Conservation (phyloP, 2,113 vertebrate species). For the Misgurnus anguillicaudatus region DNA sequence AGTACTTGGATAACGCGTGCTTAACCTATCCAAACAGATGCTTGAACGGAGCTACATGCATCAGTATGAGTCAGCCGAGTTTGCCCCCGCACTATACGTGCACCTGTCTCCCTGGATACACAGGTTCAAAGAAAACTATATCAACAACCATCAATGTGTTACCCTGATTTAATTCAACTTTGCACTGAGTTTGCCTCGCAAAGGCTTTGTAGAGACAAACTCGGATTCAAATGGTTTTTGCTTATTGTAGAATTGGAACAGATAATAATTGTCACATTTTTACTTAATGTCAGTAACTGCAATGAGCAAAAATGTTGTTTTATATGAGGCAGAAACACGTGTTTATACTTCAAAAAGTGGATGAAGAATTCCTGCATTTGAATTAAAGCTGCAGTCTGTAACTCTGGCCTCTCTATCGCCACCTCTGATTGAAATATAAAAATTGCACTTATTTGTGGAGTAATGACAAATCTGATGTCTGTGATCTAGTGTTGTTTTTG, state of each 20-base stretch:
- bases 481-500: no score
- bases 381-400: no score
- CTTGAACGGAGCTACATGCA: slow-evolving; percentile 71
- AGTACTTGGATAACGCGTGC: slow-evolving; percentile 73
- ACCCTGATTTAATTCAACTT: slow-evolving; percentile 10
- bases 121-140: slow-evolving; percentile 68
- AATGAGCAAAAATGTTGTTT: no score
- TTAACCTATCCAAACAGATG: slow-evolving; percentile 70
- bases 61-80: slow-evolving; percentile 67
- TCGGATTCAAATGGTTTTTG: background rate
- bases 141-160: slow-evolving; percentile 29
- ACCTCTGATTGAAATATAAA: no score
- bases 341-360: no score
- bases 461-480: no score
- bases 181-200: slow-evolving; percentile 8
- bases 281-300: no score
- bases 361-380: no score
- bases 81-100: slow-evolving; percentile 68
- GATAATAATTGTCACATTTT: background rate
- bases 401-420: no score
- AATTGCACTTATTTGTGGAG: no score
- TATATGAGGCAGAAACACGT: no score
- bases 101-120: slow-evolving; percentile 69
- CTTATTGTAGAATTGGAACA: background rate
- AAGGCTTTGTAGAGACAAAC: slow-evolving; percentile 10